Base-by-base conservation (phyloP, 1,140 invertebrate species). In the Heliconius himera region DNA sequence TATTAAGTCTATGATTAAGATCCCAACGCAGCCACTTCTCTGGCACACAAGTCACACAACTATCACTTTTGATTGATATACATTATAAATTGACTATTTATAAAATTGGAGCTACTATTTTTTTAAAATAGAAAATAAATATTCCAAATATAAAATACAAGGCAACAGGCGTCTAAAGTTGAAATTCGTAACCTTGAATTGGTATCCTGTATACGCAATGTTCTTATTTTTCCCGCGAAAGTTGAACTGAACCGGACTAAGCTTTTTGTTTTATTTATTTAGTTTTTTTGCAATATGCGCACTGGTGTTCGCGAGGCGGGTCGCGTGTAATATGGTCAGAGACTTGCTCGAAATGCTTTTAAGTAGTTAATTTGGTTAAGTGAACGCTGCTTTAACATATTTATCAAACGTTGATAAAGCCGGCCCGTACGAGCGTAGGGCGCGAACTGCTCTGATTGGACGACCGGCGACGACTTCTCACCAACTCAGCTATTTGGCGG, bases 301-400 rank as follows among this genome's bases (percentile, higher is more conserved):
- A 85, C 36, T 88, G 60, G 88, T 87, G 85, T 75, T 87, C 87
- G 81, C 88, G 80, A 71, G 87, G 85, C 85, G 82, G 83, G 82
- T 87, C 83, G 88, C 76, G 73, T 83, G 79, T 86, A 80, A 81
- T 92, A 85, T 91, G 90, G 74, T 78, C 81, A 73, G 81, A 72
- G 71, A 77, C 79, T 76, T 83, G 80, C 85, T 85, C 82, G 79
- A 82, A 79, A 76, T 77, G 66, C 82, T 88, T 88, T 92, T 92
- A 92, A 89, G 91, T 93, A 88, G 88, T 90, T 90, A 83, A 89
- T 90, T 87, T 91, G 88, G 82, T 92, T 91, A 89, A 87, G 81
- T 80, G 82, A 83, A 84, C 80, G 82, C 80, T 81, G 82, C 82
- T 88, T 89, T 90, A 88, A 80, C 79, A 82, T 82, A 80, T 88